Evolutionary conservation across 1,140 invertebrate genomes (phyloP), one percentile per base, ranked within the genome.

Genomic region (Drosophila punjabiensis): DNA sequence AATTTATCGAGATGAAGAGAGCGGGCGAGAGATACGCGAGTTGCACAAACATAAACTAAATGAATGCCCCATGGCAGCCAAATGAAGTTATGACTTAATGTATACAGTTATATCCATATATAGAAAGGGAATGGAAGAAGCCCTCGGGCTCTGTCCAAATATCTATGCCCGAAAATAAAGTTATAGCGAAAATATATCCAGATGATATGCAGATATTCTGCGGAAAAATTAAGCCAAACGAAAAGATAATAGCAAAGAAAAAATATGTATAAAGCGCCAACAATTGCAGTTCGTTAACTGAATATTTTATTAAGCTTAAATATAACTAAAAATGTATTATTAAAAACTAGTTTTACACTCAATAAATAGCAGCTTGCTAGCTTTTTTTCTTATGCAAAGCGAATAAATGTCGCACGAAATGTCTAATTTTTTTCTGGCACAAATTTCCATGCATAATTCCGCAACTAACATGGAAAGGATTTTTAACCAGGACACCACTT

Each of bases 51-150:
- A 76, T 86, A 86, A 86, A 83, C 76, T 53, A 83, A 84, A 83
- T 83, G 81, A 83, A 83, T 83, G 76, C 79, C 79, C 84, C 76
- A 82, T 61, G 82, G 61, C 64, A 53, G 43, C 64, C 74, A 76
- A 85, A 79, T 84, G 79, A 84, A 88, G 85, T 88, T 88, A 88
- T 88, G 81, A 85, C 85, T 90, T 81, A 85, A 88, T 88, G 85
- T 76, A 76, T 65, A 75, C 73, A 64, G 70, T 35, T 47, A 55
- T 48, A 55, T 48, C 24, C 47, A 39, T 32, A 47, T 62, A 41
- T 28, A 55, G 37, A 69, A 35, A 9, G 16, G 10, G 2, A 67
- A 35, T 35, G 30, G 14, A 24, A 43, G 8, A n/a, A 33, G 30
- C 30, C 52, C 30, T 4, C 7, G 52, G 32, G n/a, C 52, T 53